phyloP scores from a whole-genome alignment of 1,140 invertebrate species.

The Chironomus striatipennis region DNA sequence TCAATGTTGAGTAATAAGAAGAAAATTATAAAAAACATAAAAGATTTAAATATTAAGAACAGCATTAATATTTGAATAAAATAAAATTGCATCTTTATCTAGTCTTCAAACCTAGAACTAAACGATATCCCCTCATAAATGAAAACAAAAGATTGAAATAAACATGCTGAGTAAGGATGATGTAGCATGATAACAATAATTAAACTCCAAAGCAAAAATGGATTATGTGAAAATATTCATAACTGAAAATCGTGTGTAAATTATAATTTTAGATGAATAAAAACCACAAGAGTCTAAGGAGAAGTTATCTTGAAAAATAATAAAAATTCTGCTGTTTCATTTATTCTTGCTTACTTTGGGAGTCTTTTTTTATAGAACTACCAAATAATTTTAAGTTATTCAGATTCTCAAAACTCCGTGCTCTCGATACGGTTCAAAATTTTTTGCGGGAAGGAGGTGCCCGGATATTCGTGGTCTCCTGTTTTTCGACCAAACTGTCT shows the following conservation, averaged over 20 bases:
- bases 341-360: neutral
- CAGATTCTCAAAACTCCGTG: too few species aligned
- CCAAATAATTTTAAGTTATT: neutral
- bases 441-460: too few species aligned
- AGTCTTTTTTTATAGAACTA: neutral
- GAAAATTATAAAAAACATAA: too few species aligned
- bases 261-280: neutral
- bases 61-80: too few species aligned
- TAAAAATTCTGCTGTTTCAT: neutral
- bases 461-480: too few species aligned
- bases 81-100: neutral
- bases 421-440: too few species aligned
- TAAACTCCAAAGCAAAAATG: constrained; percentile 1
- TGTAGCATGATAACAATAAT: constrained; percentile 1
- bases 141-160: neutral
- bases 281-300: neutral
- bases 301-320: constrained; percentile 2
- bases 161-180: neutral
- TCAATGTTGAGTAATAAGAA: too few species aligned
- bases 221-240: neutral
- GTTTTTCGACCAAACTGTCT: too few species aligned
- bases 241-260: constrained; percentile 1
- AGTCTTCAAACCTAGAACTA: neutral
- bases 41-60: too few species aligned
- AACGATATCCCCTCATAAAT: neutral